Percentiles rank a stretch among this genome's conserved stretches.
phyloP scores from a whole-genome alignment of 2,113 vertebrate genomes.

The Archilochus colubris region DNA sequence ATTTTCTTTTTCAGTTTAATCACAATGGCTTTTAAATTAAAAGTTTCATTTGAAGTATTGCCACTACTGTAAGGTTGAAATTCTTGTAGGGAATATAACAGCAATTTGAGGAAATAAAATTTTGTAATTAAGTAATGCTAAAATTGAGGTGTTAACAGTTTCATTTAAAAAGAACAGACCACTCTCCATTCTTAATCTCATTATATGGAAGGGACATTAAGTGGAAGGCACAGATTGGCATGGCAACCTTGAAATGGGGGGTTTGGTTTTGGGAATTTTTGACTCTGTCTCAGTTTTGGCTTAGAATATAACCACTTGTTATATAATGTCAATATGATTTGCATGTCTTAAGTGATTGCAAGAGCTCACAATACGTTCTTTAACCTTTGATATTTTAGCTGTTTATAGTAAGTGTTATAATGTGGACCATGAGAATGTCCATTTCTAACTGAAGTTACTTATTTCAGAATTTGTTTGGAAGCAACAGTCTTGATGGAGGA shows the following conservation, averaged over 20 bases:
- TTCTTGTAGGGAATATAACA: background rate
- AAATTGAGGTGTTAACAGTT: background rate
- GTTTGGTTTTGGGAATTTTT: background rate
- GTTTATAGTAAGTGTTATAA: background rate
- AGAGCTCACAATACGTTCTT: background rate
- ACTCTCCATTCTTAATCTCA: background rate
- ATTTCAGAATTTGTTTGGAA: conserved; percentile 81
- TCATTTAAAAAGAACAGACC: background rate
- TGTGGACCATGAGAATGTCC: background rate
- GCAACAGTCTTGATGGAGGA: conserved; percentile 86
- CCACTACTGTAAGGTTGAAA: background rate
- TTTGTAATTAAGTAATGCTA: conserved; percentile 1
- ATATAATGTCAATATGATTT: background rate
- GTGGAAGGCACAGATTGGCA: background rate
- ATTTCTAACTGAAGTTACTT: background rate
- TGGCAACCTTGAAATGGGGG: background rate
- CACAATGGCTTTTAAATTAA: background rate
- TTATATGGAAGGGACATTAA: background rate
- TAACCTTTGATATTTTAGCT: background rate
- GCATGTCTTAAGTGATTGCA: conserved; percentile 20
- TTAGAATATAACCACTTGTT: background rate
- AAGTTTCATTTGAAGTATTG: background rate
- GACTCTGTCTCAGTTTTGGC: background rate
- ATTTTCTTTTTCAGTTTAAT: background rate
- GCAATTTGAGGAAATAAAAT: background rate